A percentile compares a stretch with the other conserved stretches of the same genome.
Conservation (phyloP, 2,888 invertebrate genomes). For the Silvanus unidentatus region DNA sequence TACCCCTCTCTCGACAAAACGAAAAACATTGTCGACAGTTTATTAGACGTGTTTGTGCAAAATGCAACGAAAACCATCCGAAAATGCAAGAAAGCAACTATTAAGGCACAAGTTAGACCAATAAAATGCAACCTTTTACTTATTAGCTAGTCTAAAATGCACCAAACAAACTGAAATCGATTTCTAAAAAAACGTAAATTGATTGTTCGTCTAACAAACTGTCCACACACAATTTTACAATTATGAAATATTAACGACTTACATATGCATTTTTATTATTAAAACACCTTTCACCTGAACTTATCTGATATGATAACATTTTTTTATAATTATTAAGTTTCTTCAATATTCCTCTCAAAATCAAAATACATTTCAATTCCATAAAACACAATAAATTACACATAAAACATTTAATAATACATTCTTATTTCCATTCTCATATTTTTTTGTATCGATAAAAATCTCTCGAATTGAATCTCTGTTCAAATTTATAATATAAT, state of each 20-base stretch:
- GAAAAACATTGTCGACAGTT: constrained; percentile 20
- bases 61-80: too few species aligned
- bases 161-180: constrained; percentile 6
- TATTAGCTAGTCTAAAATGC: constrained; percentile 19
- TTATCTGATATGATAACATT: constrained; percentile 26
- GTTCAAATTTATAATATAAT: constrained; percentile 16
- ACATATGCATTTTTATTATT: too few species aligned
- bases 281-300: constrained; percentile 27
- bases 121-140: constrained; percentile 8
- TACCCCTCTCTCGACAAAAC: too few species aligned
- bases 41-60: constrained; percentile 22
- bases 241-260: constrained; percentile 7
- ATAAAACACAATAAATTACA: constrained; percentile 15
- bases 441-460: constrained; percentile 13
- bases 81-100: neutral
- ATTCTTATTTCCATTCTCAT: constrained; percentile 21
- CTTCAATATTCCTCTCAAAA: too few species aligned
- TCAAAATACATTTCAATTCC: constrained; percentile 1
- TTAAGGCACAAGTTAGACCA: constrained; percentile 26
- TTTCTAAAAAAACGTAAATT: too few species aligned
- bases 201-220: constrained; percentile 13
- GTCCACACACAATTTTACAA: constrained; percentile 11
- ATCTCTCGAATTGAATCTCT: too few species aligned
- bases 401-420: constrained; percentile 22
- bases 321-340: neutral